phyloP scores from a whole-genome alignment of 2,797 vertebrate species.

The Falco biarmicus region DNA sequence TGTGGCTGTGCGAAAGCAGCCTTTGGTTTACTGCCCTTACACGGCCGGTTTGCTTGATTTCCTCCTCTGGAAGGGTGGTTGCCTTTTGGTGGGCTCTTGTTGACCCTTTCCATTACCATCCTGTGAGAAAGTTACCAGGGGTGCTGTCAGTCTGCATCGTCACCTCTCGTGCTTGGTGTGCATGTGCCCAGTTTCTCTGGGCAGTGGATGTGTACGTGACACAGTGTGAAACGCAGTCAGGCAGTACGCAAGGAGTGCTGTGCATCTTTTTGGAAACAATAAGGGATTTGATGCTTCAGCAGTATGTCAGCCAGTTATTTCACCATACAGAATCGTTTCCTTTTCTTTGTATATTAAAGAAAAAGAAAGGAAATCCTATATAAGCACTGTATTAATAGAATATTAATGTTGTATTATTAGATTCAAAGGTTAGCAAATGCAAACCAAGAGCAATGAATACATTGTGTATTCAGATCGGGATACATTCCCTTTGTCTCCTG shows the following conservation, averaged over 20 bases:
- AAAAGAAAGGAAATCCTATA: background rate
- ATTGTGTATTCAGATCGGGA: background rate
- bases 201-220: no score
- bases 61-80: background rate
- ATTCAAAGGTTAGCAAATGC: constrained; percentile 13
- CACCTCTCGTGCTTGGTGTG: fast-evolving
- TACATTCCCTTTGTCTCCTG: background rate
- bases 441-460: background rate
- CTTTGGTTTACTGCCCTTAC: background rate
- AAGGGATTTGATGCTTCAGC: background rate
- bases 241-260: background rate
- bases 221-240: fast-evolving
- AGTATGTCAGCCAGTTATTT: background rate
- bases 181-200: background rate
- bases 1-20: background rate
- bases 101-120: background rate
- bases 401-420: background rate
- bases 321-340: background rate
- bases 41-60: background rate
- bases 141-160: fast-evolving
- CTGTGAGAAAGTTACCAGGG: background rate
- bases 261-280: background rate
- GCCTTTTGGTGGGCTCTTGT: background rate
- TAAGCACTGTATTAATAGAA: background rate
- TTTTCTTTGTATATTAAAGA: background rate